Percentiles rank a stretch among this genome's conserved stretches.
phyloP scores from a whole-genome alignment of 2,797 vertebrate genomes.

The Coregonus ussuriensis region DNA sequence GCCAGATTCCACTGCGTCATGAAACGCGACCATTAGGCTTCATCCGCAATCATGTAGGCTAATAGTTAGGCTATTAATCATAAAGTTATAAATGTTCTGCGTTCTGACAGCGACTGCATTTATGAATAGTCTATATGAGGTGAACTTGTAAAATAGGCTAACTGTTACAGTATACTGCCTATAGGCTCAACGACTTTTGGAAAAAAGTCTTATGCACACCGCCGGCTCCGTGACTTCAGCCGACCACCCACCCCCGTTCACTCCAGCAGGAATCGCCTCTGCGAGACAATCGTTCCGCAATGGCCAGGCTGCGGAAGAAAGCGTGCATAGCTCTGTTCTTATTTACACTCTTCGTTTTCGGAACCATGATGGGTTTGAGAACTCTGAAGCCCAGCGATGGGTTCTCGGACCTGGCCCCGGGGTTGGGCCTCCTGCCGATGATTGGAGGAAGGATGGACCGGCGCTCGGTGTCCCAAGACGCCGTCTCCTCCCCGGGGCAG shows the following conservation, averaged over 20 bases:
- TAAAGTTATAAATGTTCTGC: slow-evolving; percentile 4
- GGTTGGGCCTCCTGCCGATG: slow-evolving; percentile 76
- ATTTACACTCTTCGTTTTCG: slow-evolving; percentile 86
- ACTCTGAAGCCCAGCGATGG: slow-evolving; percentile 84
- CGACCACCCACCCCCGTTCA: slow-evolving; percentile 16
- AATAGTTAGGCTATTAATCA: slow-evolving; percentile 15
- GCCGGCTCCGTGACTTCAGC: slow-evolving; percentile 20
- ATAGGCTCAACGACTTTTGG: background rate
- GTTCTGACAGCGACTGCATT: background rate
- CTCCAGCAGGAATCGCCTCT: slow-evolving; percentile 7
- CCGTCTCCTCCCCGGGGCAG: slow-evolving; percentile 68
- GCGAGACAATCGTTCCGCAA: slow-evolving; percentile 41
- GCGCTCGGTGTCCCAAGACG: slow-evolving; percentile 65
- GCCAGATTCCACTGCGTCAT: slow-evolving; percentile 30
- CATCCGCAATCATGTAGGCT: slow-evolving; percentile 41
- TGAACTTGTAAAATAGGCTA: background rate
- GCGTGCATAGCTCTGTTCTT: slow-evolving; percentile 84
- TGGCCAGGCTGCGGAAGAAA: slow-evolving; percentile 84
- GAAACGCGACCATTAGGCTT: slow-evolving; percentile 20
- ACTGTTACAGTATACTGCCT: background rate
- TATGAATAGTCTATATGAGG: background rate
- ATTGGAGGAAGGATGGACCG: slow-evolving; percentile 70
- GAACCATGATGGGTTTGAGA: slow-evolving; percentile 87
- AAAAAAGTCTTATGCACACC: slow-evolving; percentile 2
- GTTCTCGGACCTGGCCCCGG: slow-evolving; percentile 80